Conservation (phyloP, 2,888 invertebrate genomes). For the Rhaphigaster nebulosa region DNA sequence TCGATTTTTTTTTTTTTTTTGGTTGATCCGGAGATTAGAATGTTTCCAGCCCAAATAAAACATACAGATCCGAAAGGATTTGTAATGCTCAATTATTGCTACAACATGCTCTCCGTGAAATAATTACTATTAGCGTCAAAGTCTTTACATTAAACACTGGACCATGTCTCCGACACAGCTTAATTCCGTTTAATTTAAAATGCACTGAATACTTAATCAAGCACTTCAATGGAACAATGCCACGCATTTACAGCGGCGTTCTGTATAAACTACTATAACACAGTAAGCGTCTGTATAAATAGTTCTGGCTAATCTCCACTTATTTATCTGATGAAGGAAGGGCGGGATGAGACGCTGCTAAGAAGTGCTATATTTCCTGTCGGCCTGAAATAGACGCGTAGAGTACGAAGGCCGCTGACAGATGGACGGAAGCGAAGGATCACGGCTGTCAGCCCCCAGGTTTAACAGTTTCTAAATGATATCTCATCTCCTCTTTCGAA, state of each 20-base stretch:
- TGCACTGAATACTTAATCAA: no score
- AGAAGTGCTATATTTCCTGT: slow-evolving; percentile 26
- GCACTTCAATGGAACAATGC: not conserved
- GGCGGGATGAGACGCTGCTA: not conserved
- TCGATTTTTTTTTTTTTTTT: no score
- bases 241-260: not conserved
- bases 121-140: no score
- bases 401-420: not conserved
- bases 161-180: no score
- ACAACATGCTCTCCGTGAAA: no score
- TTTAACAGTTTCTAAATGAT: slow-evolving; percentile 39
- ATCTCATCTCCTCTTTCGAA: slow-evolving; percentile 26
- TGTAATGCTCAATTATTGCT: no score
- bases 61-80: no score
- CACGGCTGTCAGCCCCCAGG: slow-evolving; percentile 8
- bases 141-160: no score
- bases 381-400: slow-evolving; percentile 23
- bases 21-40: no score
- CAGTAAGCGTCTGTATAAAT: slow-evolving; percentile 20
- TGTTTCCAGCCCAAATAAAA: no score
- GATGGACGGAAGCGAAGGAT: slow-evolving; percentile 4
- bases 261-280: not conserved
- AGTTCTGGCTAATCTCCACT: slow-evolving; percentile 27
- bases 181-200: no score
- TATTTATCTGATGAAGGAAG: slow-evolving; percentile 19